Conservation (phyloP, 2,888 invertebrate species). For the Parasteatoda lunata region DNA sequence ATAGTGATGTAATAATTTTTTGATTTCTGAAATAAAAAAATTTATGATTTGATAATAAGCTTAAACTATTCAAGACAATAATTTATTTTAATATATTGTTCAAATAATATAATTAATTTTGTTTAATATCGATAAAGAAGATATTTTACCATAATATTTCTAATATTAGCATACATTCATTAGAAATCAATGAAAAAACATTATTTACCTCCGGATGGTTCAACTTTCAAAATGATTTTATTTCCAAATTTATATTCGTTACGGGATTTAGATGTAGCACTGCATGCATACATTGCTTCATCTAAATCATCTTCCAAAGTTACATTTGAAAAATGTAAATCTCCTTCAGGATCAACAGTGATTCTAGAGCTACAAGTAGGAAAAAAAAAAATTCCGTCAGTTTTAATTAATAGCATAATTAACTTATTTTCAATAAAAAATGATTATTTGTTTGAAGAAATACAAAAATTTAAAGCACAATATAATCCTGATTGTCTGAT, state of each 20-base stretch:
- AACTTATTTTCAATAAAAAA: not conserved
- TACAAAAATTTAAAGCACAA: not conserved
- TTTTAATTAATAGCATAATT: no score
- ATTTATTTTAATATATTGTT: no score
- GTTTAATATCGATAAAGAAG: no score
- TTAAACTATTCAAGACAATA: no score
- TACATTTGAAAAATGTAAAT: constrained; percentile 96
- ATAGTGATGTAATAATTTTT: no score
- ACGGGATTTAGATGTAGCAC: constrained; percentile 90
- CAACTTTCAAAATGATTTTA: constrained; percentile 77
- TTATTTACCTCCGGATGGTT: constrained; percentile 56
- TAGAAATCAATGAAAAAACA: not conserved
- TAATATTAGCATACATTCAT: no score
- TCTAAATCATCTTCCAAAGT: constrained; percentile 86
- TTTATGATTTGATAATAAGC: no score
- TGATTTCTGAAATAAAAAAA: no score
- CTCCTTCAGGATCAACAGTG: constrained; percentile 96
- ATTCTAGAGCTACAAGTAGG: constrained; percentile 82
- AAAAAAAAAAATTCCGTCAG: not conserved
- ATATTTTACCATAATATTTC: no score
- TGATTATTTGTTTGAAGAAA: not conserved
- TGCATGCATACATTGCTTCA: constrained; percentile 92
- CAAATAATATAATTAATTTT: no score
- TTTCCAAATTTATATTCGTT: constrained; percentile 94
- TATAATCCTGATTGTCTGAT: no score